Base-by-base conservation (phyloP, 2,797 vertebrate genomes). In the Graptemys geographica region DNA sequence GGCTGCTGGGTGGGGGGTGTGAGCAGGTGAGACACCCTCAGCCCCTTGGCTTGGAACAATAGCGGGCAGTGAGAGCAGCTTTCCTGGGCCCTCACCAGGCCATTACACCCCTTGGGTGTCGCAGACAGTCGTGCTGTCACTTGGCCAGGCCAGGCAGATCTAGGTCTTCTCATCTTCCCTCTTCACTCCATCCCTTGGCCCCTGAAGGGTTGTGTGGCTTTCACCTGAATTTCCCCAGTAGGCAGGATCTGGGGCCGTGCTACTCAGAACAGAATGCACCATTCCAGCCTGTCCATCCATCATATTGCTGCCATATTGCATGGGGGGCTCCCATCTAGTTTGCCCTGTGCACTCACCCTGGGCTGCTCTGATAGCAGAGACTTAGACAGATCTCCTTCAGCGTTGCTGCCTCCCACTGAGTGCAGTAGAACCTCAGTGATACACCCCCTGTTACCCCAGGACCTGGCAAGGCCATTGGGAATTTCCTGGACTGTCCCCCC, bases 121-220 rank as follows among this genome's bases (percentile, higher is more conserved):
- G 3, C 78, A 49, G 84, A 85, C 91, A 74, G 80, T 72, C 78
- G 8, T 87, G 65, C n/a, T 69, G n/a, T 69, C n/a, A 21, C n/a
- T 65, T 65, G 33, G 93, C 44, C 74, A 0, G 52, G 79, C 85
- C 0, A 0, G 33, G 6, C 13, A 23, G 74, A 37, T 79, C 85
- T 37, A 1, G 7, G 55, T 65, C 82, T 84, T 92, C 88, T 59
- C 57, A 23, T 76, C 47, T 25, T 74, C 19, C 86, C 19, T 41
- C 21, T 28, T 41, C 41, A 11, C 41, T 27, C 41, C 4, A 12
- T 56, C 84, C 83, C 89, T 90, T 23, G 27, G 96, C 87, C 84
- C 72, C 74, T 0, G 59, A 89, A 94, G 94, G 96, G 59, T 96
- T 96, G 87, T 95, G 94, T 92, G 96, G 94, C 90, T 92, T 86